Percentiles rank a stretch among this genome's conserved stretches.
phyloP scores from a whole-genome alignment of 2,113 vertebrate genomes.

The Campylomormyrus numenius region DNA sequence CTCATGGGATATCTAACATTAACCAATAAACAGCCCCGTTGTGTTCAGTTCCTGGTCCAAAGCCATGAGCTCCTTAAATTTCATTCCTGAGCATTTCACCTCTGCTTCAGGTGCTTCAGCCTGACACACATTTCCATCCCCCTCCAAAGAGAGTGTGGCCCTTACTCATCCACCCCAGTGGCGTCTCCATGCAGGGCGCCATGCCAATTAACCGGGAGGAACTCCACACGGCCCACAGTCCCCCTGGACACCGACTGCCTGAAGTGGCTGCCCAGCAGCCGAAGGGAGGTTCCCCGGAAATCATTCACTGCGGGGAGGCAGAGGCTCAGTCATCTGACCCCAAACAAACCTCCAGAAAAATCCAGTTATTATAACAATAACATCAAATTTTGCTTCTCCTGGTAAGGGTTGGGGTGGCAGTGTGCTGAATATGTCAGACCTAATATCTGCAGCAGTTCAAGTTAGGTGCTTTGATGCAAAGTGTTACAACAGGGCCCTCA shows the following conservation, averaged over 20 bases:
- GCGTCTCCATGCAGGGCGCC: constrained; percentile 81
- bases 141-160: constrained; percentile 22
- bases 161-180: constrained; percentile 91
- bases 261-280: constrained; percentile 82
- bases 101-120: background rate
- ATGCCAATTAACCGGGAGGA: constrained; percentile 97
- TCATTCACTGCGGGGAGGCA: constrained; percentile 73
- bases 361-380: background rate
- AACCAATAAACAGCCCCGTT: background rate
- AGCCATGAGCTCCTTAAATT: background rate
- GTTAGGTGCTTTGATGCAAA: background rate
- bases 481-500: background rate
- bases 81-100: background rate
- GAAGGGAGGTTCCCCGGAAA: constrained; percentile 81
- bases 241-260: constrained; percentile 53
- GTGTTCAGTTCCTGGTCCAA: background rate
- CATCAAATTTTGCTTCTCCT: background rate
- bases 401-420: background rate
- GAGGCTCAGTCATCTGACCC: background rate
- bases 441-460: background rate
- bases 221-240: constrained; percentile 70
- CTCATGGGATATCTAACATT: background rate
- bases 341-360: background rate
- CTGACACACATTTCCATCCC: background rate
- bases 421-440: background rate